A percentile compares a stretch with the other conserved stretches of the same genome.
phyloP scores from a whole-genome alignment of 1,140 invertebrate species.

The Lordiphosa mommai region DNA sequence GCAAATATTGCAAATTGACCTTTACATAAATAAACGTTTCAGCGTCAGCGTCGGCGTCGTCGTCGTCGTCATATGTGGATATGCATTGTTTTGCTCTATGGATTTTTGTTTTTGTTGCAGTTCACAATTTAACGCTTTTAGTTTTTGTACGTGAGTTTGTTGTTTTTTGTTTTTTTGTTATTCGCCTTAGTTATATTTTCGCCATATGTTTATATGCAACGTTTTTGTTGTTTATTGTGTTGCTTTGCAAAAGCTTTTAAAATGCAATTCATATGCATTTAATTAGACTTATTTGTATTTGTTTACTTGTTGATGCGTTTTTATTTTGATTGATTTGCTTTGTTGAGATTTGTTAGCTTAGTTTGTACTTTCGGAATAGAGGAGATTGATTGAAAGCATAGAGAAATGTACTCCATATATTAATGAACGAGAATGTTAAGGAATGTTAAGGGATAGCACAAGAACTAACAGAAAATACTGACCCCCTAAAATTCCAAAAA shows the following conservation, averaged over 20 bases:
- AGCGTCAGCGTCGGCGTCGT: constrained; percentile 6
- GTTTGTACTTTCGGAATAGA: no score
- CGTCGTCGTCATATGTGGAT: constrained; percentile 32
- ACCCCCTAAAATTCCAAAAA: no score
- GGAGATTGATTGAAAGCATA: no score
- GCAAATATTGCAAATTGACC: constrained; percentile 72
- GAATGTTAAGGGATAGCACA: no score
- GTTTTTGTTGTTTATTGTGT: constrained; percentile 17
- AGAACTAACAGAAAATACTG: no score
- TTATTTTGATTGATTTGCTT: no score
- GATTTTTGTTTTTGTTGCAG: constrained; percentile 16
- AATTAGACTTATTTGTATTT: not conserved
- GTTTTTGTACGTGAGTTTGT: constrained; percentile 26
- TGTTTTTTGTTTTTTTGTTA: constrained; percentile 14
- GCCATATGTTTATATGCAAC: constrained; percentile 22
- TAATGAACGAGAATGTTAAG: no score
- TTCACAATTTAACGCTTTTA: constrained; percentile 44
- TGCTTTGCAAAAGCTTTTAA: constrained; percentile 19
- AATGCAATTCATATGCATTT: constrained; percentile 10
- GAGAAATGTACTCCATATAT: no score
- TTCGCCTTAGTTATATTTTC: constrained; percentile 1
- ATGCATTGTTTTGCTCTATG: constrained; percentile 32
- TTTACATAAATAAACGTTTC: constrained; percentile 67
- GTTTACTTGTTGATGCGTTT: not conserved
- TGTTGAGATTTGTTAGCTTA: no score